Base-by-base conservation (phyloP, 30 jellyfish, hydroid and myxozoan genomes). In the Cassiopea xamachana region DNA sequence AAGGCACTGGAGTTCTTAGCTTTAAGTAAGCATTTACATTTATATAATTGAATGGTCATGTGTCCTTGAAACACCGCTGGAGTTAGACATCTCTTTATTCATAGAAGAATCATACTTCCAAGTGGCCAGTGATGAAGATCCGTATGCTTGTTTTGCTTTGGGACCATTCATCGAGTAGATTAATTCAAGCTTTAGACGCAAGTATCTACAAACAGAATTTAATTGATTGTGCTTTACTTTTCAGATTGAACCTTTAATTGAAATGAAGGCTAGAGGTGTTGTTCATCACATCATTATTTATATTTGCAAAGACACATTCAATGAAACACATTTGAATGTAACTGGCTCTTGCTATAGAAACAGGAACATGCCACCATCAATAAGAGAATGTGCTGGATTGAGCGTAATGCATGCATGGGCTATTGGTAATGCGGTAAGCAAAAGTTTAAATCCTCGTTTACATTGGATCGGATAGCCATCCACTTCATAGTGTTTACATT, bases 401-500 rank as follows among this genome's bases (percentile, higher is more conserved):
- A 79, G 81, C 72, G 73, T 80, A 39, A 71, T 89, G 89, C 80
- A n/a, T 47, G 96, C 89, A 69, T 89, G 96, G 96, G 96, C 96
- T 48, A 79, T 89, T 69, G 96, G 96, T 0, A 91, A 91, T 14
- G 91, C 50, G 80, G 86, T 84, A 51, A n/a, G 92, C 48, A 27
- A 1, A 2, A n/a, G n/a, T n/a, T n/a, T n/a, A n/a, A n/a, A n/a
- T n/a, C n/a, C n/a, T n/a, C n/a, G n/a, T n/a, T n/a, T 15, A 60
- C 3, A 10, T 75, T 1, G 85, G 19, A 19, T 12, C 76, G 46
- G 76, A 67, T 67, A 2, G 7, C 2, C 15, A 14, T 19, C 6
- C 76, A 67, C 6, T 14, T 67, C 6, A 67, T 6, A 12, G 39
- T 67, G 4, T 12, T 7, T 19, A 12, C 18, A 67, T 67, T 19